A percentile compares a stretch with the other conserved stretches of the same genome.
These are phyloP conservation scores for Carassius carassius DNA, from an alignment of 2,113 vertebrate genomes.

Conservation along the genomic window DNA sequence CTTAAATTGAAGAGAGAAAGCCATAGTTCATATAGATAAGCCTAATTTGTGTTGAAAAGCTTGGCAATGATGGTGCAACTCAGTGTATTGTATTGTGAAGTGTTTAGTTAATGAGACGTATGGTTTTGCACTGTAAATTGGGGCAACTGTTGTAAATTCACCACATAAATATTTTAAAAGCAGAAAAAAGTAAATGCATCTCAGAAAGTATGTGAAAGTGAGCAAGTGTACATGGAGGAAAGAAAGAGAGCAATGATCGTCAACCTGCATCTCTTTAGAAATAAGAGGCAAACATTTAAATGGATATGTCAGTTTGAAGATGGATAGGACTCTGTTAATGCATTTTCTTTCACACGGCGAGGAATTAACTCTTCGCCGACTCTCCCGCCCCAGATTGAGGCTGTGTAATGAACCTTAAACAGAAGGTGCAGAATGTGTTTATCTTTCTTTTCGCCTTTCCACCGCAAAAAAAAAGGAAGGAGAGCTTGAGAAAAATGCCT, in stretches of 20 bases:
- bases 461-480: slow-evolving; percentile 47
- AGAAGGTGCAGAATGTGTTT: slow-evolving; percentile 67
- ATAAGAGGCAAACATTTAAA: slow-evolving; percentile 73
- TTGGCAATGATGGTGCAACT: neutral
- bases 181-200: neutral
- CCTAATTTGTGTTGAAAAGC: neutral
- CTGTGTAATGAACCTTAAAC: slow-evolving; percentile 75
- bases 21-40: neutral
- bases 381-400: slow-evolving; percentile 64
- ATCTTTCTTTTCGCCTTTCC: slow-evolving; percentile 59
- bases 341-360: slow-evolving; percentile 68
- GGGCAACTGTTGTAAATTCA: neutral
- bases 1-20: neutral
- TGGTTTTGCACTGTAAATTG: neutral
- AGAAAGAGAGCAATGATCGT: slow-evolving; percentile 51
- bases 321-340: slow-evolving; percentile 77
- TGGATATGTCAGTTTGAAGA: slow-evolving; percentile 72
- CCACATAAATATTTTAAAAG: neutral
- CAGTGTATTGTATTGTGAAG: neutral
- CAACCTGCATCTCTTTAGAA: slow-evolving; percentile 62
- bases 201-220: slow-evolving; percentile 53
- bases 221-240: neutral
- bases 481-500: slow-evolving; percentile 56
- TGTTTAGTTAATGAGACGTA: neutral
- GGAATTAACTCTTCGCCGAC: slow-evolving; percentile 72